Conservation (phyloP, 2,797 vertebrate species). For the Hydrolagus colliei region DNA sequence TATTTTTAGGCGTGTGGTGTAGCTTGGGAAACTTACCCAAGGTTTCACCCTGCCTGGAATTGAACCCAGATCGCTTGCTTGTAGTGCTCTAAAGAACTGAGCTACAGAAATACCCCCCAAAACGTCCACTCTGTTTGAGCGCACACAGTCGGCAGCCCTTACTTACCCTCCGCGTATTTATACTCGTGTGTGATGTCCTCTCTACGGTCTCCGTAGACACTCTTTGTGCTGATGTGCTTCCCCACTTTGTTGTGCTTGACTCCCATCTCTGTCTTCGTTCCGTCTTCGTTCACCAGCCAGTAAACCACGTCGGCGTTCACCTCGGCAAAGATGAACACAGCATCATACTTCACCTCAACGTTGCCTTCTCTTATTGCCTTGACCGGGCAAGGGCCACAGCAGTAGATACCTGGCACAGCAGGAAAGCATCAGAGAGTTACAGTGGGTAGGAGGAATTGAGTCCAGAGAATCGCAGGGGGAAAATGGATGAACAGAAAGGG, state of each 20-base stretch:
- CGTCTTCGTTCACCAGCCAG: constrained; percentile 50
- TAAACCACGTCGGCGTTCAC: constrained; percentile 64
- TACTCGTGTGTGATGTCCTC: constrained; percentile 78
- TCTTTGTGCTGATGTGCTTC: constrained; percentile 81
- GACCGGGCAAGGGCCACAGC: constrained; percentile 68
- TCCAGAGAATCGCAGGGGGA: too few species aligned
- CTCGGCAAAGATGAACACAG: constrained; percentile 63
- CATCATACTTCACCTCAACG: constrained; percentile 59
- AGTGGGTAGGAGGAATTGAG: too few species aligned
- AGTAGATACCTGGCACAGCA: constrained; percentile 51
- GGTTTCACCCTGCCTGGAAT: too few species aligned
- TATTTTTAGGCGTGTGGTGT: too few species aligned
- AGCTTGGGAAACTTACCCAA: too few species aligned
- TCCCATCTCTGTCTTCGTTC: constrained; percentile 18
- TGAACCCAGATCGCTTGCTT: too few species aligned
- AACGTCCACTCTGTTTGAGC: not conserved
- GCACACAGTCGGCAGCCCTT: constrained; percentile 32
- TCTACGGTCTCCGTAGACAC: constrained; percentile 64
- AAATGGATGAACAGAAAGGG: too few species aligned
- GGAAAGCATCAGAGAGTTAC: not conserved
- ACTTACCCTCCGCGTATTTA: constrained; percentile 86
- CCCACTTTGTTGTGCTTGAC: constrained; percentile 51
- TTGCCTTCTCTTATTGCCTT: constrained; percentile 62
- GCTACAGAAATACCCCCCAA: too few species aligned
- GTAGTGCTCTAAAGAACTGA: too few species aligned